Conservation (phyloP, 2,888 invertebrate species). For the Deilephila porcellus region DNA sequence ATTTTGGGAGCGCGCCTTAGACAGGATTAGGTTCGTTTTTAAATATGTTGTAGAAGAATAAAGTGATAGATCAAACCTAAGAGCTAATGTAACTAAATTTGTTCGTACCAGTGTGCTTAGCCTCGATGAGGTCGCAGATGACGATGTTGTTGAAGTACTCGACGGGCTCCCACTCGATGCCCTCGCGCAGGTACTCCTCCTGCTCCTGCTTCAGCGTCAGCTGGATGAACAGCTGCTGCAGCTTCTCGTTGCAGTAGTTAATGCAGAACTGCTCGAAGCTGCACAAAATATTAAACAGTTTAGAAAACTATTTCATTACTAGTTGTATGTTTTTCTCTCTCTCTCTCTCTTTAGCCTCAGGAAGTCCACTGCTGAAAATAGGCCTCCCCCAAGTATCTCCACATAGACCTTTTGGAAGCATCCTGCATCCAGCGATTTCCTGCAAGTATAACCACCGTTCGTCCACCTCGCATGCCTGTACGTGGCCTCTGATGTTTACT, state of each 20-base stretch:
- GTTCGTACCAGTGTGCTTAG: slow-evolving; percentile 90
- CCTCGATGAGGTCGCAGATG: slow-evolving; percentile 96
- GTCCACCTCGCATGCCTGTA: too few species aligned
- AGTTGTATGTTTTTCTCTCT: too few species aligned
- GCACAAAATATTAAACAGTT: slow-evolving; percentile 9
- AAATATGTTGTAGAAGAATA: too few species aligned
- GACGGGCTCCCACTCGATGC: slow-evolving; percentile 95
- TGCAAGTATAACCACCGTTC: too few species aligned
- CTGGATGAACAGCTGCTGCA: slow-evolving; percentile 97
- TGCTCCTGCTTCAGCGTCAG: slow-evolving; percentile 96
- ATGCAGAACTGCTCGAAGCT: slow-evolving; percentile 97
- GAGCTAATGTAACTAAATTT: not conserved
- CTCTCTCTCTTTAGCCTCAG: too few species aligned
- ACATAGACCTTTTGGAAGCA: too few species aligned
- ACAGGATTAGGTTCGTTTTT: not conserved
- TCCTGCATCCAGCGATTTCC: too few species aligned
- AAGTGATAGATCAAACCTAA: too few species aligned
- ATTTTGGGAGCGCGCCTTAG: not conserved
- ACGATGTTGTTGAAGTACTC: slow-evolving; percentile 97
- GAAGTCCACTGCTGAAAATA: too few species aligned
- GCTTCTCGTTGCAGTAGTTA: slow-evolving; percentile 97
- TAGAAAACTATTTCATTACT: too few species aligned
- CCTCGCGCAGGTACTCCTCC: slow-evolving; percentile 95
- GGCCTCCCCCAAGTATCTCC: too few species aligned
- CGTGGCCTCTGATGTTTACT: too few species aligned